Base-by-base conservation (phyloP, 1,140 invertebrate genomes). In the Tigriopus japonicus region DNA sequence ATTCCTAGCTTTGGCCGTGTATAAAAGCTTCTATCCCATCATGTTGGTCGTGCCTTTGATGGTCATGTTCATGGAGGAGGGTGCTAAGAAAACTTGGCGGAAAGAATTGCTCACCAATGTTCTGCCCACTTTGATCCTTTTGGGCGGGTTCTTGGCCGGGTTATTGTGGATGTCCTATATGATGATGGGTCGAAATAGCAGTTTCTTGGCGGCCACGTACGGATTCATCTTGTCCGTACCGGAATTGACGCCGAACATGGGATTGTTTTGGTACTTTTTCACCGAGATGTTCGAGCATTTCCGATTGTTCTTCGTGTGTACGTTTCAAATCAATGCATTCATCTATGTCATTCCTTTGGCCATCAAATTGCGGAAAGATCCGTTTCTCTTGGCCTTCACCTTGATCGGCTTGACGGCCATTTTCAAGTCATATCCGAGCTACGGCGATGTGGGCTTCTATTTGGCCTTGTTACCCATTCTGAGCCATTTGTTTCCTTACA, bases 261-360 rank as follows among this genome's bases (percentile, higher is more conserved):
- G 95, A 2, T 73, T 98, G 0, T 98, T 96, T 71, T 99, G 95
- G 95, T 98, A 98, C 71, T 98, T 98, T 71, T 98, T 98, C 69
- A 96, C 91, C 0, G 94, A 98, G 76, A 95, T 98, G 88, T 99
- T 99, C 78, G 93, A 98, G 67, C 94, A 98, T 72, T 98, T 98
- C 68, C 79, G 89, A 55, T 76, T 83, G 60, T 81, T 98, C 64
- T 99, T 98, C 74, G 81, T 97, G 1, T 93, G 83, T 68, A 87
- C 90, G 62, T 98, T 98, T 70, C 94, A 98, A 77, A 83, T 98
- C 59, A 98, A 98, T 75, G 86, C 86, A 1, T 79, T 92, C 53
- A 77, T 95, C 13, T 98, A 97, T 72, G 78, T 94, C 23, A 73
- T 94, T 21, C 94, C 95, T 9, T 70, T 96, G 0, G 81, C 86